Percentiles rank a stretch among this genome's conserved stretches.
These are phyloP conservation scores for Lemur catta DNA, from an alignment of 2,797 vertebrate genomes.

Conservation along the genomic window DNA sequence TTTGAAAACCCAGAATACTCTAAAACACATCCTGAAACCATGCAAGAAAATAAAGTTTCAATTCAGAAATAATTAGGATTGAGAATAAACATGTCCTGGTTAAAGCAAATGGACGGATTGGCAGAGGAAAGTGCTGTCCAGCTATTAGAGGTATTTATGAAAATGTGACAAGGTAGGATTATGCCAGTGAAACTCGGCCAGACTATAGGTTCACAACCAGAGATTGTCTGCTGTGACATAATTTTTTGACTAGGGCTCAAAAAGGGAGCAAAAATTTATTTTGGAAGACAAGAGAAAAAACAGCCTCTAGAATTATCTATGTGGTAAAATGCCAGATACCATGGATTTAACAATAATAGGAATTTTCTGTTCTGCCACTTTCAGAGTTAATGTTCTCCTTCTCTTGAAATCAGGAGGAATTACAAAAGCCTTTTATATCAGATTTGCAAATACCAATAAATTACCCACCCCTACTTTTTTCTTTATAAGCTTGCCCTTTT, in stretches of 20 bases:
- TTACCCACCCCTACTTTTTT: slow-evolving; percentile 33
- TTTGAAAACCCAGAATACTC: not conserved
- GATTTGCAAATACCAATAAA: slow-evolving; percentile 60
- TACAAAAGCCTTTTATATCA: slow-evolving; percentile 60
- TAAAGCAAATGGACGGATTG: not conserved
- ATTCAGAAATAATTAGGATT: slow-evolving; percentile 28
- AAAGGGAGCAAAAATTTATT: slow-evolving; percentile 8
- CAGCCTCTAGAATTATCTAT: not conserved
- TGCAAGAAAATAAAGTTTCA: not conserved
- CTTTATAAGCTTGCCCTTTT: slow-evolving; percentile 72
- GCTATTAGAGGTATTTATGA: not conserved
- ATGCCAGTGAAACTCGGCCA: not conserved
- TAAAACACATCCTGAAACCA: not conserved
- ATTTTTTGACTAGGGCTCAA: slow-evolving; percentile 21
- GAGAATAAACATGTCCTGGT: not conserved
- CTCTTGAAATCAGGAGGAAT: slow-evolving; percentile 48
- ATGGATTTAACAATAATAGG: not conserved
- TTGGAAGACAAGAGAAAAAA: slow-evolving; percentile 25
- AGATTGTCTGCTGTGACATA: not conserved
- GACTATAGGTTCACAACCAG: not conserved
- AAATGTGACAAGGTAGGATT: not conserved
- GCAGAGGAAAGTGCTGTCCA: not conserved
- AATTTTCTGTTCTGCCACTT: slow-evolving; percentile 53
- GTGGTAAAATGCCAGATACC: slow-evolving; percentile 44
- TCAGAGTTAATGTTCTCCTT: slow-evolving; percentile 58